Evolutionary conservation across 2,797 vertebrate genomes (phyloP).

Genomic region (Miichthys miiuy): DNA sequence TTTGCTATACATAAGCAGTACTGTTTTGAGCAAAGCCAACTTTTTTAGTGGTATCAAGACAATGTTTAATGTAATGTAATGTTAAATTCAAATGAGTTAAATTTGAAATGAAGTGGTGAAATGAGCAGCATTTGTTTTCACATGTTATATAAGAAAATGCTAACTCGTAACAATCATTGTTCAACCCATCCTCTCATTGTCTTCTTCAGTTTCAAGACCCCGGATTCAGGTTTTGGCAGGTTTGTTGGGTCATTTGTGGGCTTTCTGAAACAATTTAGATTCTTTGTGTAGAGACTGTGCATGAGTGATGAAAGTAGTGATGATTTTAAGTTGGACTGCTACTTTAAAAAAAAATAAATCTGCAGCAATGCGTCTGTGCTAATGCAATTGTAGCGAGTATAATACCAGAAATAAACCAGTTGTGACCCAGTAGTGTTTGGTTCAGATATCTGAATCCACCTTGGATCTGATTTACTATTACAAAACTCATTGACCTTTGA

Average conservation of each 20-base stretch:
- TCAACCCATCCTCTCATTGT: constrained; percentile 64
- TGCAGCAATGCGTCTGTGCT: background rate
- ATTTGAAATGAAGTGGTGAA: background rate
- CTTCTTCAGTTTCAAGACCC: constrained; percentile 75
- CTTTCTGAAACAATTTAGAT: constrained; percentile 37
- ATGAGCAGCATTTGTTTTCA: background rate
- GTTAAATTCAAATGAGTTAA: background rate
- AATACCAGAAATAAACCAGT: too few species aligned
- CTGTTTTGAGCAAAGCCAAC: background rate
- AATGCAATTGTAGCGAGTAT: background rate
- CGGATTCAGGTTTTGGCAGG: constrained; percentile 72
- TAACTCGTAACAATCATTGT: background rate
- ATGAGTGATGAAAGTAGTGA: constrained; percentile 46
- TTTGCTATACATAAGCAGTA: background rate
- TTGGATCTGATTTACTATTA: constrained; percentile 10
- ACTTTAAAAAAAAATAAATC: background rate
- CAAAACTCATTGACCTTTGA: background rate
- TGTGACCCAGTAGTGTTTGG: background rate
- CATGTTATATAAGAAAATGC: background rate
- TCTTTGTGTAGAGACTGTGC: constrained; percentile 40
- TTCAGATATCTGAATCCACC: constrained; percentile 6
- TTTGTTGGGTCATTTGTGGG: constrained; percentile 63
- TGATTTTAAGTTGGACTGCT: constrained; percentile 17
- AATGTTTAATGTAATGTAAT: background rate
- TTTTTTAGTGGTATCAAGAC: background rate